These are phyloP conservation scores for Nasonovia ribisnigri DNA, from an alignment of 2,888 invertebrate genomes.

Conservation along the genomic window DNA sequence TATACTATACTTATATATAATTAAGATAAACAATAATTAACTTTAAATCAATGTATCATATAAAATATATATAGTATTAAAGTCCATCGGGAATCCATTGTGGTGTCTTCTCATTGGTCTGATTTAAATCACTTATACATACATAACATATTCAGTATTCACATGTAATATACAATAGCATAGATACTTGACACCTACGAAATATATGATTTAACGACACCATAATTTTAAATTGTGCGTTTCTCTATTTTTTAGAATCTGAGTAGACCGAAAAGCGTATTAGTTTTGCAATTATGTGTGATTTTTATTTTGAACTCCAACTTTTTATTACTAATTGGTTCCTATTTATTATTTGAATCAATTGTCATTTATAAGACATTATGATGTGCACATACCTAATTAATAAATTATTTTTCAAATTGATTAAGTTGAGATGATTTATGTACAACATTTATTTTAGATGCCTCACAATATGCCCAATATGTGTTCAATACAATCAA, in stretches of 20 bases:
- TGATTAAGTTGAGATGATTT: slow-evolving; percentile 18
- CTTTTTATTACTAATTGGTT: background rate
- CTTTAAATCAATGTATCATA: background rate
- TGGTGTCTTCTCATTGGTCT: background rate
- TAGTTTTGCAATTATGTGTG: background rate
- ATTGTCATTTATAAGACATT: no score
- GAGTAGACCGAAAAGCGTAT: background rate
- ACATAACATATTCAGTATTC: background rate
- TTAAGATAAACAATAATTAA: background rate
- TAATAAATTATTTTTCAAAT: background rate
- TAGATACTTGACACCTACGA: background rate
- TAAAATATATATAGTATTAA: background rate
- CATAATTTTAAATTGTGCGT: background rate
- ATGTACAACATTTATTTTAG: slow-evolving; percentile 72
- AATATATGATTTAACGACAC: background rate
- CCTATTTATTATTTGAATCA: background rate
- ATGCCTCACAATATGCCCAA: slow-evolving; percentile 90
- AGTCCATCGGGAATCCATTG: background rate
- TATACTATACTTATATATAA: background rate
- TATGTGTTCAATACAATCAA: slow-evolving; percentile 93
- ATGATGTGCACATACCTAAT: background rate
- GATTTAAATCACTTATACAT: background rate
- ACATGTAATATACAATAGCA: background rate
- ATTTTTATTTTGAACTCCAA: background rate
- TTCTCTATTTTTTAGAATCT: background rate